Conservation (phyloP, 35 echinoderm and acorn worm species). For the Hemicentrotus pulcherrimus region DNA sequence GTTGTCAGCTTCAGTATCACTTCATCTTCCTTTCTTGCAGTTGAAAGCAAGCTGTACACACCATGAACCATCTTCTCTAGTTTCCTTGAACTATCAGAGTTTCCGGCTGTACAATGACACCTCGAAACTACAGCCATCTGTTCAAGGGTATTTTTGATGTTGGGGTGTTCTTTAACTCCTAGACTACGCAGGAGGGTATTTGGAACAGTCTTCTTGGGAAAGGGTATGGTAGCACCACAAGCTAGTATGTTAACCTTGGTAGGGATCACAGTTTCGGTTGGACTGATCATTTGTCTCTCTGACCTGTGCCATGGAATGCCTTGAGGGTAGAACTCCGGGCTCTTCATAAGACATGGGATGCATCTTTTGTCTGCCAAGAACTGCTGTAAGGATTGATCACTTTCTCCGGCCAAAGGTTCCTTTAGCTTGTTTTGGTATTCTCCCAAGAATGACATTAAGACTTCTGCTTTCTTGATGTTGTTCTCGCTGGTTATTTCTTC, state of each 20-base stretch:
- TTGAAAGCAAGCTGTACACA: background rate
- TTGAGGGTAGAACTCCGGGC: constrained; percentile 2
- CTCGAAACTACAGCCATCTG: background rate
- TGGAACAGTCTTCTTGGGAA: background rate
- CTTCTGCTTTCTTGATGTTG: background rate
- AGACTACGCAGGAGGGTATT: background rate
- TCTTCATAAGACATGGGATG: background rate
- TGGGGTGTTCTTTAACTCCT: background rate
- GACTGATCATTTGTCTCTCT: background rate
- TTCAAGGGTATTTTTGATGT: background rate
- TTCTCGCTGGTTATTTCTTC: background rate
- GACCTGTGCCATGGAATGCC: background rate
- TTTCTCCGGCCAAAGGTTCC: background rate
- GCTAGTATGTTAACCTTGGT: background rate
- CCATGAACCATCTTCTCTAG: constrained; percentile 6
- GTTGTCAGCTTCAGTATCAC: background rate
- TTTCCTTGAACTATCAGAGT: background rate
- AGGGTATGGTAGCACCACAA: background rate
- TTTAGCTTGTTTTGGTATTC: background rate
- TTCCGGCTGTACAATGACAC: background rate
- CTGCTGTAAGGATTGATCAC: background rate
- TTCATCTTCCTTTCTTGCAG: background rate
- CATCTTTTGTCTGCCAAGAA: constrained; percentile 11
- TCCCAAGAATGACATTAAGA: background rate
- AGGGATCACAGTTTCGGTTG: background rate